A percentile compares a stretch with the other conserved stretches of the same genome.
These are phyloP conservation scores for Barnardius zonarius DNA, from an alignment of 2,113 vertebrate genomes.

Conservation along the genomic window DNA sequence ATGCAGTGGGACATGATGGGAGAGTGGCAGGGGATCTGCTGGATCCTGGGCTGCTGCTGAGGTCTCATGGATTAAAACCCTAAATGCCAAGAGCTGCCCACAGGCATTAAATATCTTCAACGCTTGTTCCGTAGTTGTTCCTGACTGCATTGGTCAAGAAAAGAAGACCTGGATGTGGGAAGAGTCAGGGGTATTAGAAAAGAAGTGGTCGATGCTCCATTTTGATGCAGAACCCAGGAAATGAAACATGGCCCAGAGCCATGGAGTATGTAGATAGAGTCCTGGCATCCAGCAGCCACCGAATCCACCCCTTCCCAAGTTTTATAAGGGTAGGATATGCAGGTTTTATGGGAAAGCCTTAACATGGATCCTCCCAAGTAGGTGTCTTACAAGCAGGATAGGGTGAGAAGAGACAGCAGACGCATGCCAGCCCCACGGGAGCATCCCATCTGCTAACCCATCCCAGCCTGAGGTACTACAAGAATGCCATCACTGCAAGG, in stretches of 20 bases:
- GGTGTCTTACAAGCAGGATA: accelerated
- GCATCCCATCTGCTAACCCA: not conserved
- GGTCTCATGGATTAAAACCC: not conserved
- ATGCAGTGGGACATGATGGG: not conserved
- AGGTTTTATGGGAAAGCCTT: not conserved
- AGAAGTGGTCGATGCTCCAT: not conserved
- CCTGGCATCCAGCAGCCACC: not conserved
- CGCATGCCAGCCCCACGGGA: accelerated
- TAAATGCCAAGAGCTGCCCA: not conserved
- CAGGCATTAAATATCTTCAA: not conserved
- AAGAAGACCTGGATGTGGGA: accelerated
- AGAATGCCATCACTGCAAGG: accelerated
- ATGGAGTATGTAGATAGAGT: accelerated
- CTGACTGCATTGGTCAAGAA: too few species aligned
- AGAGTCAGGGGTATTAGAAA: too few species aligned
- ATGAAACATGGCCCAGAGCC: not conserved
- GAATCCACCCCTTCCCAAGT: accelerated
- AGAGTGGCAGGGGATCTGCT: not conserved
- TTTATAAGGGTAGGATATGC: not conserved
- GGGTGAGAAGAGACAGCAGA: not conserved
- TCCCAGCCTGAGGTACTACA: not conserved
- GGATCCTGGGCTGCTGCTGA: not conserved
- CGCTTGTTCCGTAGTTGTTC: not conserved
- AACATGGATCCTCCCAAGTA: not conserved
- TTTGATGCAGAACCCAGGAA: accelerated